These are phyloP conservation scores for Tiaroga cobitis DNA, from an alignment of 2,797 vertebrate species.

Conservation along the genomic window DNA sequence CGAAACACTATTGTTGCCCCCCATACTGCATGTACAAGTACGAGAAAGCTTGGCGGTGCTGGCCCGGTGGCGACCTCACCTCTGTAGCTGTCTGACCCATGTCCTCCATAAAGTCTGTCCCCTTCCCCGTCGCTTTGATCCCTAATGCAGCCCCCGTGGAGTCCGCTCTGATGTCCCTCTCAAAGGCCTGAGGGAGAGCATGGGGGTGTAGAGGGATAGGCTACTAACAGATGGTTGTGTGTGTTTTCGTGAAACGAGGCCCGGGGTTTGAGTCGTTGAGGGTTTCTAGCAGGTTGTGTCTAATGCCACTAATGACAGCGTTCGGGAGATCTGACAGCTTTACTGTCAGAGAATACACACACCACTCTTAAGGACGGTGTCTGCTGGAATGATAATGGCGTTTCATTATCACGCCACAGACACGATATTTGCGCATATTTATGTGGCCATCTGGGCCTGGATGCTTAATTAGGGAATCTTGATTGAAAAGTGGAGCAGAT, in stretches of 20 bases:
- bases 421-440: slow-evolving; percentile 24
- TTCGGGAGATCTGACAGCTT: slow-evolving; percentile 65
- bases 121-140: slow-evolving; percentile 67
- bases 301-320: slow-evolving; percentile 66
- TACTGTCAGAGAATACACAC: slow-evolving; percentile 59
- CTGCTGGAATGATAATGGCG: slow-evolving; percentile 42
- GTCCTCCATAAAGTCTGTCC: slow-evolving; percentile 71
- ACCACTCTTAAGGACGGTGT: slow-evolving; percentile 47
- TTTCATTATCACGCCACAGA: slow-evolving; percentile 25
- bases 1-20: background rate
- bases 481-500: background rate
- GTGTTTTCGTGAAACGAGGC: slow-evolving; percentile 35
- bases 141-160: slow-evolving; percentile 57
- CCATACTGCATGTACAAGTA: background rate
- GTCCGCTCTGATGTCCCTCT: slow-evolving; percentile 73
- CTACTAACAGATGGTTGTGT: slow-evolving; percentile 68
- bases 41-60: slow-evolving; percentile 21
- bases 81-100: slow-evolving; percentile 70
- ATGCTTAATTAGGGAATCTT: slow-evolving; percentile 43
- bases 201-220: slow-evolving; percentile 51
- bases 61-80: slow-evolving; percentile 60
- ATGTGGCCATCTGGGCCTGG: slow-evolving; percentile 28
- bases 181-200: slow-evolving; percentile 64
- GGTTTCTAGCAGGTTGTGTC: slow-evolving; percentile 56
- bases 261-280: slow-evolving; percentile 38